Evolutionary conservation across 2,888 invertebrate genomes (phyloP), one percentile per base, ranked within the genome.

Genomic region (Emmelina monodactyla): DNA sequence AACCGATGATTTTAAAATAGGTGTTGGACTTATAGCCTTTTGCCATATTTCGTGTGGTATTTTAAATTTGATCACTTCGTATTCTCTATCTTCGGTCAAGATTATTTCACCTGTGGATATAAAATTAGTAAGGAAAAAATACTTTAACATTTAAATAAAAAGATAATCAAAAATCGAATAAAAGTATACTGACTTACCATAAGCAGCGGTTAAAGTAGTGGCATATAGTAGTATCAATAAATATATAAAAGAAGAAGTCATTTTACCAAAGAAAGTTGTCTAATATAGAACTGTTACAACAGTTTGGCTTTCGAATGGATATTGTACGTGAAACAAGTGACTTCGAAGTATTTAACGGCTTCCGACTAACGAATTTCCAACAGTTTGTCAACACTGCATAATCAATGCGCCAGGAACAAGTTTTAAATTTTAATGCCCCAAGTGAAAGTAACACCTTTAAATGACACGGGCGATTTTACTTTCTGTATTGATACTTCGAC

Each of bases 401-500:
- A 56, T 58, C 62, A 63, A 50, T 59, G 64, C 52, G 51, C 35
- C 39, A 58, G 61, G 64, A 75, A 75, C 79, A 68, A 73, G 76
- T 73, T 76, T 75, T 61, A 71, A 72, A 79, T 78, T 69, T 75
- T 62, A 76, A 75, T 72, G 67, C 44, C 57, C 43, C 47, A 44
- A 60, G 76, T 64, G 78, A 79, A 79, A 78, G 79, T 69, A 50
- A 51, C 44, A 49, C 43, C 47, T 51, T 50, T 45, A 58, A 60
- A 53, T 51, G 50, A 49, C 57, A n/a, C n/a, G n/a, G n/a, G n/a
- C n/a, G n/a, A n/a, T n/a, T n/a, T n/a, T n/a, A n/a, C n/a, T n/a
- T n/a, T n/a, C n/a, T n/a, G n/a, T n/a, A n/a, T n/a, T n/a, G n/a
- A n/a, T n/a, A n/a, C n/a, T n/a, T n/a, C n/a, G n/a, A n/a, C n/a